Conservation (phyloP, 2,113 vertebrate genomes). For the Odontophorus gujanensis region DNA sequence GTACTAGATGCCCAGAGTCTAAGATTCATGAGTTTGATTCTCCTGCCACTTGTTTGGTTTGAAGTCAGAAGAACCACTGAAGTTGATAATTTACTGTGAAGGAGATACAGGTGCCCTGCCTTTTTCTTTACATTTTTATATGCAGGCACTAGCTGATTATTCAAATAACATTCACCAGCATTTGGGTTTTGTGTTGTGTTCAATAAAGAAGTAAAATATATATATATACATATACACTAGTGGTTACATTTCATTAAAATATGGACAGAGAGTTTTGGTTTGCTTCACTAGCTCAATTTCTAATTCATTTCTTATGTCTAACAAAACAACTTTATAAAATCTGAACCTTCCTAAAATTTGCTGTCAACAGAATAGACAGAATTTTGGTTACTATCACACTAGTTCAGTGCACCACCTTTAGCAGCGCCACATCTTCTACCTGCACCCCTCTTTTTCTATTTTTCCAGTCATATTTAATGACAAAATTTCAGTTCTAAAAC, state of each 20-base stretch:
- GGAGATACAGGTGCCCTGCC: neutral
- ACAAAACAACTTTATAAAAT: neutral
- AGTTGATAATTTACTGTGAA: neutral
- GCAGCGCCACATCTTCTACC: neutral
- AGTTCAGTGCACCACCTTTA: neutral
- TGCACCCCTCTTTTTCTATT: neutral
- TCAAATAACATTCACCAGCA: neutral
- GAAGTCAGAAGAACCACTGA: neutral
- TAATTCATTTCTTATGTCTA: slow-evolving; percentile 4
- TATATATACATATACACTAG: neutral
- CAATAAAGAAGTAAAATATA: neutral
- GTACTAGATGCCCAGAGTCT: fast-evolving
- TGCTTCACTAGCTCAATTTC: neutral
- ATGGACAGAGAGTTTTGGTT: neutral
- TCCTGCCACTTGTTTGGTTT: neutral
- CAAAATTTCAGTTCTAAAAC: slow-evolving; percentile 48
- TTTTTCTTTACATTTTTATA: neutral
- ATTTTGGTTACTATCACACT: neutral
- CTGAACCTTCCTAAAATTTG: neutral
- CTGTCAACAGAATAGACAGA: neutral
- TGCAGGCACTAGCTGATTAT: neutral
- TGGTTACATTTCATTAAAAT: slow-evolving; percentile 9
- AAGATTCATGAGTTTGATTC: neutral
- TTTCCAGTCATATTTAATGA: slow-evolving; percentile 25
- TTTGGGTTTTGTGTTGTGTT: neutral